Base-by-base conservation (phyloP, 1,140 invertebrate genomes). In the Bombyx mandarina region DNA sequence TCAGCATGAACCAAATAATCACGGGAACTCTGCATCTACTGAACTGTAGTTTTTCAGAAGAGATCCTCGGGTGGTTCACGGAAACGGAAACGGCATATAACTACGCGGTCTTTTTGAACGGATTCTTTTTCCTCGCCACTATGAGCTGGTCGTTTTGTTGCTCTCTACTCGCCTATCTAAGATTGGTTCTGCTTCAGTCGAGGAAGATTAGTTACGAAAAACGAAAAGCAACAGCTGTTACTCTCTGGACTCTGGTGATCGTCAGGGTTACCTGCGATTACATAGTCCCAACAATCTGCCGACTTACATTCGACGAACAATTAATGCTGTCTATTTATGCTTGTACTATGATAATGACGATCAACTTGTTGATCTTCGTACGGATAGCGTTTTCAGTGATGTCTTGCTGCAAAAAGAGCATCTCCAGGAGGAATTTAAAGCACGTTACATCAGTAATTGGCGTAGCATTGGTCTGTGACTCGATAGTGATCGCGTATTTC, bases 141-240 rank as follows among this genome's bases (percentile, higher is more conserved):
- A 18, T 70, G 8, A 64, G 63, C 44, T 70, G 70, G 63, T 67
- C 70, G 5, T 43, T 73, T 42, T 63, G 59, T 57, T 63, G 65
- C 18, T 54, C 62, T 18, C 8, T 69, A 9, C n/a, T 67, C 3
- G 65, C 66, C 4, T 72, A 69, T 46, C 46, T 62, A 35, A 66
- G 60, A 51, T 57, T 72, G 8, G 69, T 67, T 7, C 43, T 69
- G 42, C 12, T 64, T n/a, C 53, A 61, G 12, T 47, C 43, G 4
- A 62, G 59, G 43, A 67, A 63, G 48, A 65, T 69, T 3, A 67
- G 63, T 43, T 62, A 49, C 12, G 63, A 62, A 12, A 71, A 67
- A 35, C 54, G 61, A 53, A 65, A 57, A 48, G 61, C 63, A 6
- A 54, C 58, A 3, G 35, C 44, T 1, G 61, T 66, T 43, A 54